phyloP scores from a whole-genome alignment of 2,797 vertebrate species.

The Eurystomus glaucurus region DNA sequence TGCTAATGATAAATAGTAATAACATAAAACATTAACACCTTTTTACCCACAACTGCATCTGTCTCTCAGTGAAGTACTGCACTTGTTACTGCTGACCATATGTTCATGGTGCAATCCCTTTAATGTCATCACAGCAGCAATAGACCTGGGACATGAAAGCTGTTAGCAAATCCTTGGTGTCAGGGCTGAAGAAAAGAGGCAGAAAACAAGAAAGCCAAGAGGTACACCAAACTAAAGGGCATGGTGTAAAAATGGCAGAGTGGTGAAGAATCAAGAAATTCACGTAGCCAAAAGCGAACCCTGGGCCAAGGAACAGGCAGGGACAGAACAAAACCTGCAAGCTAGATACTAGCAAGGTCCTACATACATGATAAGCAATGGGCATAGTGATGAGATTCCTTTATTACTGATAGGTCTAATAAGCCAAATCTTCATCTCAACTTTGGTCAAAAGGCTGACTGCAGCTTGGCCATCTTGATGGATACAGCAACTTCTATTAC shows the following conservation, averaged over 20 bases:
- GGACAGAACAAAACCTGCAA: not conserved
- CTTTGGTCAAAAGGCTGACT: not conserved
- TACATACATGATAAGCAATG: not conserved
- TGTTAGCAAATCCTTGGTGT: not conserved
- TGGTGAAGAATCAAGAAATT: not conserved
- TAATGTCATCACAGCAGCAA: not conserved
- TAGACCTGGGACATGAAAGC: not conserved
- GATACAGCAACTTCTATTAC: not conserved
- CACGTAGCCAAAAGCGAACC: not conserved
- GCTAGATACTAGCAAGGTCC: not conserved
- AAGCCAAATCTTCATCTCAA: not conserved
- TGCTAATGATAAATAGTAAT: not conserved
- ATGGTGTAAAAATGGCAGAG: not conserved
- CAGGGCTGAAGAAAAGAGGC: not conserved
- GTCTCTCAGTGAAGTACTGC: not conserved
- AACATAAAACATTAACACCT: not conserved
- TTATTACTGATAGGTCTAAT: accelerated
- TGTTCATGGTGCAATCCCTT: not conserved
- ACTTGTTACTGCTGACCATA: not conserved
- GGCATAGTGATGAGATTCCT: not conserved
- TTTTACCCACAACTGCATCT: not conserved
- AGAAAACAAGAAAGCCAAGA: not conserved
- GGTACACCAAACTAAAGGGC: not conserved
- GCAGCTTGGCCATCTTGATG: not conserved
- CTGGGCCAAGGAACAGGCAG: not conserved